A percentile compares a stretch with the other conserved stretches of the same genome.
These are phyloP conservation scores for Lysandra bellargus DNA, from an alignment of 2,888 invertebrate genomes.

Conservation along the genomic window DNA sequence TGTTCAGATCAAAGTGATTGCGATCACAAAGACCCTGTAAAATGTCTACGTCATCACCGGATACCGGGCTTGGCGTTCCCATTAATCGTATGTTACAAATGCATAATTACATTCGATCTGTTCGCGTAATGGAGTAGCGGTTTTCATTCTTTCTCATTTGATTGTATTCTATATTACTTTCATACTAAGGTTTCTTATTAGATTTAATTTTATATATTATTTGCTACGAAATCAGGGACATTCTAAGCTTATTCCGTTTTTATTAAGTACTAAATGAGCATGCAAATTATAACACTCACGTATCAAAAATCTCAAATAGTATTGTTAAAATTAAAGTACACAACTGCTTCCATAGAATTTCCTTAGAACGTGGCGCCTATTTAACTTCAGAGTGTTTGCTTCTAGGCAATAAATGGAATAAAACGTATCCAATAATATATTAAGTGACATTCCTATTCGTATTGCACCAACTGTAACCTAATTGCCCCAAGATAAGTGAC, in stretches of 20 bases:
- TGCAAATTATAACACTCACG: no score
- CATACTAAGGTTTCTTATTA: neutral
- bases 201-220: neutral
- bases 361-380: neutral
- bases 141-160: neutral
- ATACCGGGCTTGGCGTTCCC: conserved; percentile 47
- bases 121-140: conserved; percentile 27
- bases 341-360: neutral
- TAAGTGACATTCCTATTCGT: conserved; percentile 24
- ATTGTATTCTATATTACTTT: neutral
- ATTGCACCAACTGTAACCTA: conserved; percentile 24
- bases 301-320: neutral
- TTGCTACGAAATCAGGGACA: no score
- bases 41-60: conserved; percentile 60
- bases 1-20: conserved; percentile 68
- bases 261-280: no score
- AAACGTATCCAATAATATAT: conserved; percentile 11
- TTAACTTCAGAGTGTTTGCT: neutral
- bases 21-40: conserved; percentile 69
- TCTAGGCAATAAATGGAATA: neutral
- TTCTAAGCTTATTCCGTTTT: no score
- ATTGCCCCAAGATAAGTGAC: conserved; percentile 30
- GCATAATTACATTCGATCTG: conserved; percentile 33
- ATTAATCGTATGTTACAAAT: conserved; percentile 62
- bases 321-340: no score